Percentiles rank a stretch among this genome's conserved stretches.
Conservation (phyloP, 2,113 vertebrate species). For the Mellivora capensis region DNA sequence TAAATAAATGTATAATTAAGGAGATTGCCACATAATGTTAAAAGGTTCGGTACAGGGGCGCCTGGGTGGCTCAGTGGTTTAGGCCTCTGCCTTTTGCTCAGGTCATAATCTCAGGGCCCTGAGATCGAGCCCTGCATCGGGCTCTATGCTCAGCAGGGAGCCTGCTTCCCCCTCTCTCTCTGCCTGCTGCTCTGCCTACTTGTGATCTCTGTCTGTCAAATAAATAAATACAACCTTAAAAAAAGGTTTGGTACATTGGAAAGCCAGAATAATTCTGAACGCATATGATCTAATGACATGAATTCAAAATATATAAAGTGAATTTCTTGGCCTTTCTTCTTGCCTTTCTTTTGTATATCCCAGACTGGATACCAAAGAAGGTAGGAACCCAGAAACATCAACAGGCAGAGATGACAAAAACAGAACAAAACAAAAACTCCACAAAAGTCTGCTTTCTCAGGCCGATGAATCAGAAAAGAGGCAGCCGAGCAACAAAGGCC, state of each 20-base stretch:
- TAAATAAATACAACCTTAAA: too few relatives aligned
- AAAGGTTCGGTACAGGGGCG: neutral
- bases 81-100: too few relatives aligned
- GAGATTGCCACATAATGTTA: neutral
- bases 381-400: neutral
- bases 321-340: neutral
- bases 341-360: neutral
- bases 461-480: neutral
- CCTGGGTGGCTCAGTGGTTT: too few relatives aligned
- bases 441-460: neutral
- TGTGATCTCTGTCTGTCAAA: too few relatives aligned
- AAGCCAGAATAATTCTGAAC: neutral
- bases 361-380: neutral
- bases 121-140: accelerated
- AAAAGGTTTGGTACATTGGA: neutral
- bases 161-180: too few relatives aligned
- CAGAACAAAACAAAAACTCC: neutral
- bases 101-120: too few relatives aligned
- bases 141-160: too few relatives aligned
- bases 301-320: neutral
- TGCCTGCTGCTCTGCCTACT: too few relatives aligned
- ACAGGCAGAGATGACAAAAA: neutral
- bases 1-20: neutral
- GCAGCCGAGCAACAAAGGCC: neutral
- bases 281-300: neutral